phyloP scores from a whole-genome alignment of 2,113 vertebrate genomes.

The Ginglymostoma cirratum region DNA sequence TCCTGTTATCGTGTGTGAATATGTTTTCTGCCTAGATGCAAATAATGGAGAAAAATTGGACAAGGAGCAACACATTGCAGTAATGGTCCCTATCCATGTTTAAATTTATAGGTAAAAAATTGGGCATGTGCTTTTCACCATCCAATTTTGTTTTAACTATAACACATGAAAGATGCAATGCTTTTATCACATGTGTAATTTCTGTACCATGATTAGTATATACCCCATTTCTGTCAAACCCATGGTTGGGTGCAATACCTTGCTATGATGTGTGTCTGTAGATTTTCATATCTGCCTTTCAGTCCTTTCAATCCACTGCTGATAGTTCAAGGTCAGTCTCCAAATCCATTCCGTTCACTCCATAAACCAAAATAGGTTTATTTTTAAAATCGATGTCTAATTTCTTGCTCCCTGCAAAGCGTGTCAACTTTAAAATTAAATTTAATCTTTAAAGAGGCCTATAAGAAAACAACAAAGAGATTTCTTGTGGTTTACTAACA shows the following conservation, averaged over 20 bases:
- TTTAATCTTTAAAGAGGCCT: neutral
- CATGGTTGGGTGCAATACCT: neutral
- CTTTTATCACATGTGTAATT: neutral
- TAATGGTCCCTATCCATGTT: neutral
- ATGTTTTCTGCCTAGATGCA: neutral
- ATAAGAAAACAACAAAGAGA: neutral
- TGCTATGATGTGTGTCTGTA: neutral
- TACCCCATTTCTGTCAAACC: neutral
- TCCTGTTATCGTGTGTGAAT: neutral
- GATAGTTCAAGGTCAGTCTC: neutral
- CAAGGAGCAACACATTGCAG: neutral
- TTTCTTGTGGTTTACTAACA: neutral
- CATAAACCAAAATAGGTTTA: neutral
- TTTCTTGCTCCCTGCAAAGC: neutral
- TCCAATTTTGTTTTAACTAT: neutral
- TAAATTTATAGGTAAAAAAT: neutral
- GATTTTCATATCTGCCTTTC: neutral
- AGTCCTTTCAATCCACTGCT: neutral
- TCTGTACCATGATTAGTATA: neutral
- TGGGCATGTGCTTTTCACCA: neutral
- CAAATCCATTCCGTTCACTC: neutral
- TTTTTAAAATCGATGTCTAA: neutral
- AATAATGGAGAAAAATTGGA: neutral
- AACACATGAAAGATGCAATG: neutral
- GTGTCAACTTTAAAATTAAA: neutral